These are phyloP conservation scores for Pseudococcus longispinus DNA, from an alignment of 2,888 invertebrate genomes.

Conservation along the genomic window DNA sequence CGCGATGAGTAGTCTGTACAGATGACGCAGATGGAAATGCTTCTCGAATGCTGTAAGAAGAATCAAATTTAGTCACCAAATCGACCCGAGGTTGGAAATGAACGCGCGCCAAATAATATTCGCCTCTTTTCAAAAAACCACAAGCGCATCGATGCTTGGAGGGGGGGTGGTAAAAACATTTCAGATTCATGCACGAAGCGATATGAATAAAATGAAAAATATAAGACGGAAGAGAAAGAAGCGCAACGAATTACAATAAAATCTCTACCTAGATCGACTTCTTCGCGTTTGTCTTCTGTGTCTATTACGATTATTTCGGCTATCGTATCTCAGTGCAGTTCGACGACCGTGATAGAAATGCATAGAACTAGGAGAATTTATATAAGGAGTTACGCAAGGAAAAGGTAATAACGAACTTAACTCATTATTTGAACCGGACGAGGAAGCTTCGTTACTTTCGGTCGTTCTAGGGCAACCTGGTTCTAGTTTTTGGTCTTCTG, in stretches of 20 bases:
- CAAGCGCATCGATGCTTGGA: slow-evolving; percentile 1
- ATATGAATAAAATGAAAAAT: background rate
- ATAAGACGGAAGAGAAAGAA: slow-evolving; percentile 1
- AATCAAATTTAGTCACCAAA: background rate
- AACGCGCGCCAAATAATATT: slow-evolving; percentile 13
- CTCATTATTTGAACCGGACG: slow-evolving; percentile 72
- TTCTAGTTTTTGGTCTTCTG: slow-evolving; percentile 23
- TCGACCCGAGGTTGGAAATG: background rate
- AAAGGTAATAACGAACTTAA: slow-evolving; percentile 70
- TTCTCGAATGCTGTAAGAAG: slow-evolving; percentile 21
- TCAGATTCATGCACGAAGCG: slow-evolving; percentile 29
- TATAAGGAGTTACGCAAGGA: slow-evolving; percentile 39
- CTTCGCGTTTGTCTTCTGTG: slow-evolving; percentile 43
- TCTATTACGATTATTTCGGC: slow-evolving; percentile 44
- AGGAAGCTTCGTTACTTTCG: slow-evolving; percentile 60
- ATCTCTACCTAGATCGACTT: slow-evolving; percentile 45
- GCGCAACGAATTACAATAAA: slow-evolving; percentile 37
- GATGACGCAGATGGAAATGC: slow-evolving; percentile 45
- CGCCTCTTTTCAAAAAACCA: background rate
- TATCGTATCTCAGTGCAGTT: slow-evolving; percentile 43
- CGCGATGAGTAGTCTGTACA: background rate
- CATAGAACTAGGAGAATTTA: slow-evolving; percentile 50
- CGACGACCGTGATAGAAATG: slow-evolving; percentile 49
- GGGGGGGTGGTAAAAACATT: background rate
- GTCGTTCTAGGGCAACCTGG: slow-evolving; percentile 4